Evolutionary conservation across 2,113 vertebrate genomes (phyloP).

Genomic region (Podilymbus podiceps): DNA sequence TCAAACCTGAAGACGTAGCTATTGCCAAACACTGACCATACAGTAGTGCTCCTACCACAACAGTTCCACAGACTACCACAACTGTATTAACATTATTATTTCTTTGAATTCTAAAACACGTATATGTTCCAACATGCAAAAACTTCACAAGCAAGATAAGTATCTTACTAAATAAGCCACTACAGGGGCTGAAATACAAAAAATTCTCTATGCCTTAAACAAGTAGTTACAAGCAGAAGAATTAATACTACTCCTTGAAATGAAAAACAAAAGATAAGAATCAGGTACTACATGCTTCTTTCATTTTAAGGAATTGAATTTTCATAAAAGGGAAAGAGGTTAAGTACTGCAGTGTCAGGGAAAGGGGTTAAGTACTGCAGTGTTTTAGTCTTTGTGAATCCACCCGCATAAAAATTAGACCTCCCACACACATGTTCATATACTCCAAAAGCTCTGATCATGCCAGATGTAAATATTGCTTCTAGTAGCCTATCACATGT

Average conservation of each 20-base stretch:
- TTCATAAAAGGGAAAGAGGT: conserved; percentile 31
- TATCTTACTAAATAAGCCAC: conserved; percentile 6
- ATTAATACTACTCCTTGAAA: conserved; percentile 25
- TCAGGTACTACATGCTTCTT: conserved; percentile 46
- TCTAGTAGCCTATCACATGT: conserved; percentile 1
- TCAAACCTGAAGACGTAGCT: not conserved
- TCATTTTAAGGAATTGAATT: conserved; percentile 59
- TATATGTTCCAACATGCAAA: not conserved
- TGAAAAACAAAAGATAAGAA: conserved; percentile 60
- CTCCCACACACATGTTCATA: conserved; percentile 30
- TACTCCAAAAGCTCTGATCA: conserved; percentile 49
- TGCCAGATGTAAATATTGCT: conserved; percentile 53
- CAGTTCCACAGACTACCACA: not conserved
- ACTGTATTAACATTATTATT: not conserved
- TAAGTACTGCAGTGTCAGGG: not conserved
- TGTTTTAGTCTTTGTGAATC: conserved; percentile 63
- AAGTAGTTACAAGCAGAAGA: conserved; percentile 46
- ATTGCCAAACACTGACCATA: not conserved
- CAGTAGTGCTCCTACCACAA: not conserved
- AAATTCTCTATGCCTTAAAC: conserved; percentile 11
- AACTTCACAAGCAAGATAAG: not conserved
- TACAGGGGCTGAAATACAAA: conserved; percentile 1
- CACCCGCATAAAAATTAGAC: conserved; percentile 42
- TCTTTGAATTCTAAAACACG: not conserved
- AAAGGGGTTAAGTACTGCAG: conserved; percentile 40